Conservation (phyloP, 2,113 vertebrate species). For the Xiphophorus maculatus region DNA sequence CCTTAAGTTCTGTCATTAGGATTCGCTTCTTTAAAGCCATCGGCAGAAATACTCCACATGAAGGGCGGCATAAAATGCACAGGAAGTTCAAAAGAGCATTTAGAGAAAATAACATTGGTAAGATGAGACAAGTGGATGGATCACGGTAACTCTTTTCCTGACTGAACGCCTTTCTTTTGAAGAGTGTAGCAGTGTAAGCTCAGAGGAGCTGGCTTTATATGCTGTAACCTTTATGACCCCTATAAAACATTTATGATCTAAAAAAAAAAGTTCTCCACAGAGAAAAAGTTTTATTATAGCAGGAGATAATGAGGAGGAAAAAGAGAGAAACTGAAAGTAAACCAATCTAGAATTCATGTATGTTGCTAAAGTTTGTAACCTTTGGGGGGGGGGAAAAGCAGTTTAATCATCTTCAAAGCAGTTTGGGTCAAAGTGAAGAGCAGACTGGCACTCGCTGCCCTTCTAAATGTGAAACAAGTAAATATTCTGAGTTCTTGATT, state of each 20-base stretch:
- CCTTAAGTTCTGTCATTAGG: not conserved
- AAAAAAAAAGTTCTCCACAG: slow-evolving; percentile 46
- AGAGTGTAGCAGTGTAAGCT: slow-evolving; percentile 51
- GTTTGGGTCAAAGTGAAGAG: too few species aligned
- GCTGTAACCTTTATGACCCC: slow-evolving; percentile 50
- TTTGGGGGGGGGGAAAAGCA: not conserved
- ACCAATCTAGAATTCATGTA: slow-evolving; percentile 10
- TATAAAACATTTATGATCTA: slow-evolving; percentile 65
- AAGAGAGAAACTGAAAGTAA: slow-evolving; percentile 29
- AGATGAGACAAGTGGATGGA: not conserved
- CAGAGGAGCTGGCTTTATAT: slow-evolving; percentile 39
- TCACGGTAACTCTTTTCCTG: slow-evolving; percentile 34
- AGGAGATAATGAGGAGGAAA: slow-evolving; percentile 43
- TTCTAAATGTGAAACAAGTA: too few species aligned
- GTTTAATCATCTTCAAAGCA: not conserved
- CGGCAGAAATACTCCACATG: not conserved
- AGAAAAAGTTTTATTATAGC: slow-evolving; percentile 41
- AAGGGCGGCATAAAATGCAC: not conserved
- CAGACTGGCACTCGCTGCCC: too few species aligned
- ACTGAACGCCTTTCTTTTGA: slow-evolving; percentile 23
- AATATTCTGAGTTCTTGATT: too few species aligned
- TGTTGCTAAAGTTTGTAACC: not conserved
- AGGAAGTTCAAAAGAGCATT: slow-evolving; percentile 1
- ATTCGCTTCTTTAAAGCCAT: not conserved
- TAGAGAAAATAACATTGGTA: not conserved